Base-by-base conservation (phyloP, 2,113 vertebrate genomes). In the Triplophysa dalaica region DNA sequence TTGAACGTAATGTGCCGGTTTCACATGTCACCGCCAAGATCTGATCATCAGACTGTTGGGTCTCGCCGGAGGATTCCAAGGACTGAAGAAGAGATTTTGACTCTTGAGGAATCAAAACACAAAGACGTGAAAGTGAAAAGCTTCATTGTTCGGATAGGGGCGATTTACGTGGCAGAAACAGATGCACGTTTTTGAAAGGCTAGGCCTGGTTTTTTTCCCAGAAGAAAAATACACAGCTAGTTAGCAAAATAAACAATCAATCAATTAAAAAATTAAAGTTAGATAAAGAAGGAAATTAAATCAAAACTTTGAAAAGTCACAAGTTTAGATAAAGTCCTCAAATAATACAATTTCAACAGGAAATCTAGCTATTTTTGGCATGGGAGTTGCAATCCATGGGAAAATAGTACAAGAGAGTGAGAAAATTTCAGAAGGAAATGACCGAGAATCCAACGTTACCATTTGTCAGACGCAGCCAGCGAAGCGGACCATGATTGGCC, bases 371-470 rank as follows among this genome's bases (percentile, higher is more conserved):
- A 43, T 41, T 60, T 41, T 58, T 26, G 38, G 21, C 56, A 75
- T 14, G 29, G 33, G 45, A 54, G 43, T 14, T 17, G 26, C 2
- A 70, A 21, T 62, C 9, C 17, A 33, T 13, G 9, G 56, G 0
- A 54, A 38, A 48, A 74, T 45, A 17, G 62, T 11, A n/a, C 10
- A 58, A 79, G 38, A 58, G 48, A 80, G 43, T 24, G 26, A 22
- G 11, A 45, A 5, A 70, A 43, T 21, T 13, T 60, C 68, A 67
- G 60, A 48, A 50, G 67, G 1, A 70, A 56, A 64, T 17, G 22
- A 63, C 29, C 67, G 33, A 74, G 22, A 74, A 67, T 45, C 90
- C 87, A 84, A 93, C 91, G 89, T 96, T 95, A 96, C 94, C 95
- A 91, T 91, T 86, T 88, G 48, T 83, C 91, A 83, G 85, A 43